Conservation (phyloP, 2,888 invertebrate species). For the Neria commutata region DNA sequence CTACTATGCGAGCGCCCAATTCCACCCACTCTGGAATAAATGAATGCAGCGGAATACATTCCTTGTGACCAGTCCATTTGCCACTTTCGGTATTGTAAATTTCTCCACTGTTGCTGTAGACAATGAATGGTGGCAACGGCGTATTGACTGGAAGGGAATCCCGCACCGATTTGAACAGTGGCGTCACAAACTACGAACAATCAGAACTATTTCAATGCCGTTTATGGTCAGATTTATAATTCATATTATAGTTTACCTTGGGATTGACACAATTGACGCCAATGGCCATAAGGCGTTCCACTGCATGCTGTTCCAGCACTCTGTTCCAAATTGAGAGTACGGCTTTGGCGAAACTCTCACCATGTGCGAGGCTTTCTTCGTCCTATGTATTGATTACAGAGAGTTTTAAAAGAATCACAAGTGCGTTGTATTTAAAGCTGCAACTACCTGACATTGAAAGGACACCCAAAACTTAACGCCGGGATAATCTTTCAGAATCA, state of each 20-base stretch:
- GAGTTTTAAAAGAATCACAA: neutral
- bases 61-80: slow-evolving; percentile 72
- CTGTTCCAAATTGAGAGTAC: slow-evolving; percentile 71
- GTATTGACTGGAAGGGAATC: slow-evolving; percentile 23
- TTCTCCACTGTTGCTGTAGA: slow-evolving; percentile 89
- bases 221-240: too few species aligned
- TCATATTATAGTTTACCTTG: slow-evolving; percentile 33
- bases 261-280: slow-evolving; percentile 89
- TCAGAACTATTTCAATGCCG: neutral
- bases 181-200: slow-evolving; percentile 63
- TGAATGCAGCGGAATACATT: slow-evolving; percentile 71
- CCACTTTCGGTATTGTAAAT: slow-evolving; percentile 47
- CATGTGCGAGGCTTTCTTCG: slow-evolving; percentile 71
- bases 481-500: slow-evolving; percentile 78
- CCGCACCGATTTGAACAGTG: slow-evolving; percentile 67
- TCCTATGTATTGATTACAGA: slow-evolving; percentile 61
- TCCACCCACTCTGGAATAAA: slow-evolving; percentile 81
- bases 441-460: slow-evolving; percentile 87
- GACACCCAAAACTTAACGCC: slow-evolving; percentile 82
- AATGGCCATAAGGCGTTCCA: slow-evolving; percentile 74
- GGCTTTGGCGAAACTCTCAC: slow-evolving; percentile 78
- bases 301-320: slow-evolving; percentile 65
- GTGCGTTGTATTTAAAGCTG: neutral
- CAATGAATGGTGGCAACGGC: slow-evolving; percentile 78
- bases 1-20: slow-evolving; percentile 80